Conservation (phyloP, 2,797 vertebrate species). For the Clarias platycephalus region DNA sequence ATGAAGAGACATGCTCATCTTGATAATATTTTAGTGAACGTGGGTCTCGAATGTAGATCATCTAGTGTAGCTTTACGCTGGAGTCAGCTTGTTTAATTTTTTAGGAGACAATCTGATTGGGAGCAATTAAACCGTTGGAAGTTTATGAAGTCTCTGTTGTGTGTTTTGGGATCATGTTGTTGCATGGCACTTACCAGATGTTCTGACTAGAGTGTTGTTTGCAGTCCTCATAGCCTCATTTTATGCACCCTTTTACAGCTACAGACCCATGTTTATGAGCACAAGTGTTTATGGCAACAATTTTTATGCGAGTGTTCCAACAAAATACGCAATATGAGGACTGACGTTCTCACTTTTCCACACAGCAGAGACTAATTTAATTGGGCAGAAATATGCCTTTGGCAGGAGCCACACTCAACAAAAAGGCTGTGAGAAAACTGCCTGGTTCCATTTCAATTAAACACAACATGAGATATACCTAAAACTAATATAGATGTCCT, state of each 20-base stretch:
- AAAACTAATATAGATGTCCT: constrained; percentile 21
- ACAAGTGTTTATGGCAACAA: constrained; percentile 49
- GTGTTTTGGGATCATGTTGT: constrained; percentile 51
- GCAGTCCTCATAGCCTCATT: constrained; percentile 37
- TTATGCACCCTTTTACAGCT: constrained; percentile 48
- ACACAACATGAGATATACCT: constrained; percentile 23
- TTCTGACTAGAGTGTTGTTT: constrained; percentile 58
- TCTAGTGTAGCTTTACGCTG: constrained; percentile 23
- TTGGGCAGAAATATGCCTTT: constrained; percentile 49
- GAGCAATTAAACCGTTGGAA: constrained; percentile 53
- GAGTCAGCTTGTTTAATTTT: constrained; percentile 48
- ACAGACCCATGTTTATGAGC: constrained; percentile 53
- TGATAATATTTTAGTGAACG: constrained; percentile 18
- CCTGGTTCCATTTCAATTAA: constrained; percentile 32
- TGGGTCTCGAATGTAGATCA: constrained; percentile 22
- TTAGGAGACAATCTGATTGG: constrained; percentile 49
- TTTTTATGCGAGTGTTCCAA: constrained; percentile 48
- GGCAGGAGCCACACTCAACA: constrained; percentile 41
- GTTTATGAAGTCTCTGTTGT: constrained; percentile 52
- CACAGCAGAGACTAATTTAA: constrained; percentile 48
- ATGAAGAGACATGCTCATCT: not conserved
- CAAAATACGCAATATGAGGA: constrained; percentile 48
- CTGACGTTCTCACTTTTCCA: constrained; percentile 47
- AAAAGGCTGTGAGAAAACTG: constrained; percentile 30
- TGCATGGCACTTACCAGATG: constrained; percentile 56